These are phyloP conservation scores for Sericinus montela DNA, from an alignment of 2,888 invertebrate species.

Conservation along the genomic window DNA sequence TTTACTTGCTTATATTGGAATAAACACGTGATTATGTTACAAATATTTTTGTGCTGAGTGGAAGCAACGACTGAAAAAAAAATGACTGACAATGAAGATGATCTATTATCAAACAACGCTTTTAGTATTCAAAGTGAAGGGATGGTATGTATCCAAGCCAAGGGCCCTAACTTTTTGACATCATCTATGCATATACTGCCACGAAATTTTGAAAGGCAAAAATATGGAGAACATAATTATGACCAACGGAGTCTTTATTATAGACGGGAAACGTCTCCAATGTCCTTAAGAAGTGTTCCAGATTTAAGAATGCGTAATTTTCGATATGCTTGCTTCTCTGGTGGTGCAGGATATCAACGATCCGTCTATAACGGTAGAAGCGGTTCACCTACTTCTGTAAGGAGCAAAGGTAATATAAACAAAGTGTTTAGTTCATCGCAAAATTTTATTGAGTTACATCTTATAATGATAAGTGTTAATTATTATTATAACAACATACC, in stretches of 20 bases:
- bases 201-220: constrained; percentile 36
- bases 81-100: constrained; percentile 52
- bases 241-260: constrained; percentile 42
- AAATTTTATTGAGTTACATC: too few species aligned
- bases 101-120: constrained; percentile 38
- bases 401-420: constrained; percentile 44
- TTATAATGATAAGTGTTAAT: too few species aligned
- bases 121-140: constrained; percentile 41
- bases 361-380: constrained; percentile 47
- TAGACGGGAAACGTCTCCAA: constrained; percentile 47
- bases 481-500: too few species aligned
- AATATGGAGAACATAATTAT: constrained; percentile 24
- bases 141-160: constrained; percentile 46
- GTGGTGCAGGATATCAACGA: constrained; percentile 31
- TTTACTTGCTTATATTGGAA: too few species aligned
- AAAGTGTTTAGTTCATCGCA: too few species aligned
- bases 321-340: constrained; percentile 26
- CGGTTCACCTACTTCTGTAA: constrained; percentile 53
- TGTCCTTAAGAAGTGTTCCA: constrained; percentile 43
- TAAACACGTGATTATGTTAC: too few species aligned
- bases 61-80: too few species aligned
- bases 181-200: constrained; percentile 41
- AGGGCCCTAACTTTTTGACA: constrained; percentile 43
- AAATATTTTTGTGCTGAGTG: too few species aligned
- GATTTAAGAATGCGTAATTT: constrained; percentile 34